These are phyloP conservation scores for Tholera decimalis DNA, from an alignment of 2,888 invertebrate species.

Conservation along the genomic window DNA sequence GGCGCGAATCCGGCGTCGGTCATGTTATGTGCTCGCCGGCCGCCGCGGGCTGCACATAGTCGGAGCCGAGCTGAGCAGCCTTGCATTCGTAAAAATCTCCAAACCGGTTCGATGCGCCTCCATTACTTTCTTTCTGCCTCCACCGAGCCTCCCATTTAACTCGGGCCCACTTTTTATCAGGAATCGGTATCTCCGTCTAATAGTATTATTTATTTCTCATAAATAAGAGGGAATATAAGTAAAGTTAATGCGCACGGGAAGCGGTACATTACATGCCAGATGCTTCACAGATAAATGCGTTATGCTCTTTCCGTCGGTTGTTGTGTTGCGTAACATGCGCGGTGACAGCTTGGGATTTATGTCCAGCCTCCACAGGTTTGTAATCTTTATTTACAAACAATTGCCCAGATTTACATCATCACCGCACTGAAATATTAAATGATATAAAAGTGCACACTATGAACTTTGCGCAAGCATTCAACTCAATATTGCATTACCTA, in stretches of 20 bases:
- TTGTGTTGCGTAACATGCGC: slow-evolving; percentile 81
- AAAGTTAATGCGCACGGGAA: slow-evolving; percentile 89
- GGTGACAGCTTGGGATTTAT: slow-evolving; percentile 80
- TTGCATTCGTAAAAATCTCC: slow-evolving; percentile 91
- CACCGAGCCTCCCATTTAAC: slow-evolving; percentile 91
- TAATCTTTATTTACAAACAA: slow-evolving; percentile 79
- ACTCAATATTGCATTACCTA: slow-evolving; percentile 25
- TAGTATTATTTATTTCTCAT: slow-evolving; percentile 92
- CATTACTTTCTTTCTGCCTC: slow-evolving; percentile 91
- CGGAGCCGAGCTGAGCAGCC: slow-evolving; percentile 84
- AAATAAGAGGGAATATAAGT: slow-evolving; percentile 90
- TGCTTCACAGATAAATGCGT: slow-evolving; percentile 85
- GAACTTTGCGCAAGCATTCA: slow-evolving; percentile 42
- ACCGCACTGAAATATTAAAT: slow-evolving; percentile 58
- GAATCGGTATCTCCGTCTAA: slow-evolving; percentile 91
- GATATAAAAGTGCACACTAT: slow-evolving; percentile 44
- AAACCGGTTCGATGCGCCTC: slow-evolving; percentile 91
- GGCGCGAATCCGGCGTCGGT: slow-evolving; percentile 88
- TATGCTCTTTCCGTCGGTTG: slow-evolving; percentile 78
- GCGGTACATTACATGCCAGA: slow-evolving; percentile 88
- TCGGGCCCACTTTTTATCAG: slow-evolving; percentile 91
- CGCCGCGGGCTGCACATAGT: slow-evolving; percentile 85
- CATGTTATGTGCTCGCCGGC: slow-evolving; percentile 86
- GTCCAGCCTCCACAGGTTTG: slow-evolving; percentile 64
- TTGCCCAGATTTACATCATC: slow-evolving; percentile 72